Base-by-base conservation (phyloP, 2,888 invertebrate genomes). In the Gnatocerus cornutus region DNA sequence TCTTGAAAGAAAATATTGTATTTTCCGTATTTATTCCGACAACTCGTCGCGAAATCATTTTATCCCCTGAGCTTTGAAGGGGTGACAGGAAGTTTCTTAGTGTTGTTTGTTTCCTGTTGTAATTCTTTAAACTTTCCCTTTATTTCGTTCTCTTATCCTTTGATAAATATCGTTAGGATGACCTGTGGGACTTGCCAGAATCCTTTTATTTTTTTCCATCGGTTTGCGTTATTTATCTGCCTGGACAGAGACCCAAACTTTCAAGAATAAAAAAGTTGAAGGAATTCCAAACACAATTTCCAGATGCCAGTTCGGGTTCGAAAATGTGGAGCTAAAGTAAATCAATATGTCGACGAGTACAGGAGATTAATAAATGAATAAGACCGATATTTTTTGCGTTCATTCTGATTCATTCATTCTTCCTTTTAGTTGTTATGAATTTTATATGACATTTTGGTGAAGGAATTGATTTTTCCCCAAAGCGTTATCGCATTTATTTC, bases 131-230 rank as follows among this genome's bases (percentile, higher is more conserved):
- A 59, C 13, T 45, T 59, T 59, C 46, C 33, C 14, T 41, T 56
- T 56, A 56, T 56, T 56, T 56, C 56, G 7, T 56, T 56, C 27
- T 6, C 59, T 59, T 59, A 56, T 56, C 56, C 56, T 56, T 30
- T 59, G 59, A 59, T 59, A 59, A 59, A 59, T 59, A 46, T 59
- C 59, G 59, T 46, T 56, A 56, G 30, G 59, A 46, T 59, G 59
- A 59, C 59, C 46, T 43, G 59, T 16, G 59, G 46, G 59, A 59
- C 30, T 8, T 41, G 41, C 33, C 13, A n/a, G 37, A 50, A 53
- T 37, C 37, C 53, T 37, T 53, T 53, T 53, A 29, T 16, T 56
- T 56, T 41, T 43, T 43, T 41, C 33, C 56, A 21, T 21, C 56
- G 10, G 12, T 41, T 43, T 39, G 13, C 37, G 53, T 39, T 53